Conservation (phyloP, 2,113 vertebrate species). For the Excalfactoria chinensis region DNA sequence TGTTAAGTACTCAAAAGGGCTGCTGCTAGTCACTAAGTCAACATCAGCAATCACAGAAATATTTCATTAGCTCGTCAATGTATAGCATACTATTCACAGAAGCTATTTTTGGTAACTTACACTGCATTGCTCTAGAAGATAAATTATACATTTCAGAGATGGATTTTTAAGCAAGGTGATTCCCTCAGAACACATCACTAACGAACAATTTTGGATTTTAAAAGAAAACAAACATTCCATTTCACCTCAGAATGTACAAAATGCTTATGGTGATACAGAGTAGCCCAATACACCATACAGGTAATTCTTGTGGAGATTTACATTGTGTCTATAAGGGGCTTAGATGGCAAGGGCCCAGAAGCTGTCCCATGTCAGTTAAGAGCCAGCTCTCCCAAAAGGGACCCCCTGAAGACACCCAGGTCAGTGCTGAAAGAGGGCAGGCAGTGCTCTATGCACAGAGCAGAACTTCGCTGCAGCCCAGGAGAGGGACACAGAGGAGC, state of each 20-base stretch:
- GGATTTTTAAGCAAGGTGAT: background rate
- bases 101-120: background rate
- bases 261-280: background rate
- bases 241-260: background rate
- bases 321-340: background rate
- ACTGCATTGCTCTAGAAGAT: background rate
- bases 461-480: background rate
- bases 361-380: background rate
- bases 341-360: background rate
- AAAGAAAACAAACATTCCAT: background rate
- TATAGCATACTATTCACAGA: background rate
- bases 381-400: background rate
- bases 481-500: background rate
- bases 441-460: background rate
- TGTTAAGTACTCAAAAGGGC: background rate
- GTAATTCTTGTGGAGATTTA: background rate
- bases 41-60: background rate
- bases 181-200: background rate
- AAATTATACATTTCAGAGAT: background rate
- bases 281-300: background rate
- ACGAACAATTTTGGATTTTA: background rate
- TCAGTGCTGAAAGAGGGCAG: background rate
- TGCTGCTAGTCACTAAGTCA: background rate
- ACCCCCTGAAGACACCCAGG: background rate
- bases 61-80: background rate